Evolutionary conservation across 2,888 invertebrate species (phyloP).

Genomic region (Leucophenga montana): DNA sequence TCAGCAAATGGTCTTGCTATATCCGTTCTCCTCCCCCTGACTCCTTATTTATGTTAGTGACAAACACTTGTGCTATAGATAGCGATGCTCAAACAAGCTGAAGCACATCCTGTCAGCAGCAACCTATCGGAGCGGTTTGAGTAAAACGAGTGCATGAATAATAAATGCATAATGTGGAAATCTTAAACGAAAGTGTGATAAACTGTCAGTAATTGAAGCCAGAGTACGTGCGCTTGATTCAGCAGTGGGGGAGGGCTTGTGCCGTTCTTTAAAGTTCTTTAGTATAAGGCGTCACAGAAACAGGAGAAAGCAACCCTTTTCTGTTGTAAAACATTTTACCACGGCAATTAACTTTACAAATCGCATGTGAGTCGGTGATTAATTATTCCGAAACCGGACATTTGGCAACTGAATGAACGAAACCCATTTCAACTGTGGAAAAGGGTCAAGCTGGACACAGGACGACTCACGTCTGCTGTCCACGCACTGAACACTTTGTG

Average conservation of each 20-base stretch:
- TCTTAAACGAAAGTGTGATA: slow-evolving; percentile 48
- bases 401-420: slow-evolving; percentile 49
- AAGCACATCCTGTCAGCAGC: slow-evolving; percentile 16
- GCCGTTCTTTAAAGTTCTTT: too few species aligned
- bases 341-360: slow-evolving; percentile 69
- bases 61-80: slow-evolving; percentile 34
- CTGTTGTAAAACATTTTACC: slow-evolving; percentile 48
- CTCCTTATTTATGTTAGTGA: not conserved
- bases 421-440: slow-evolving; percentile 53
- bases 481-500: slow-evolving; percentile 3
- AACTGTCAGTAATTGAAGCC: slow-evolving; percentile 62
- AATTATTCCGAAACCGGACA: slow-evolving; percentile 70
- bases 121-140: slow-evolving; percentile 11
- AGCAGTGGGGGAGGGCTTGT: not conserved
- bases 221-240: not conserved
- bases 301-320: not conserved
- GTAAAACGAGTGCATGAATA: slow-evolving; percentile 43
- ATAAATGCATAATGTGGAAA: slow-evolving; percentile 48
- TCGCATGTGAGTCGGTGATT: slow-evolving; percentile 69
- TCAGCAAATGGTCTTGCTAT: slow-evolving; percentile 17
- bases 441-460: slow-evolving; percentile 51
- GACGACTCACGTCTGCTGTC: slow-evolving; percentile 47
- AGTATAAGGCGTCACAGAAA: not conserved
- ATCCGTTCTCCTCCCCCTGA: not conserved
- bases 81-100: slow-evolving; percentile 3